Evolutionary conservation across 2,113 vertebrate species (phyloP).

Genomic region (Lanius collurio): DNA sequence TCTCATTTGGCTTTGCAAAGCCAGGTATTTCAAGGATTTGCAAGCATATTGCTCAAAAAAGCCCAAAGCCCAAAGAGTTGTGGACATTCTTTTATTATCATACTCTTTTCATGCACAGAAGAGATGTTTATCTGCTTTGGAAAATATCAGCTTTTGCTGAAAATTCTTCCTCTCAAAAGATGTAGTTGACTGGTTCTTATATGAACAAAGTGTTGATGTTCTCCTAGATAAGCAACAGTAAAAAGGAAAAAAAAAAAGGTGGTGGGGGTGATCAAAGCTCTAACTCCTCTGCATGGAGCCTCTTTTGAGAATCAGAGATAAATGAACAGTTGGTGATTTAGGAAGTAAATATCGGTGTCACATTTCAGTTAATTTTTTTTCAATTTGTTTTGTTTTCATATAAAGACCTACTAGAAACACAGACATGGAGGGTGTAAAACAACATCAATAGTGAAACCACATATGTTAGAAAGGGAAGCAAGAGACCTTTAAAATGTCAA

Average conservation of each 20-base stretch:
- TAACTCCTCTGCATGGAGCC: neutral
- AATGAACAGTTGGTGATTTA: neutral
- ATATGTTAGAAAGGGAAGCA: neutral
- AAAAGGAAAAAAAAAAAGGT: neutral
- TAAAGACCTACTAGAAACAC: neutral
- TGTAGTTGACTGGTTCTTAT: neutral
- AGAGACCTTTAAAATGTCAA: neutral
- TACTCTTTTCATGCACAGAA: neutral
- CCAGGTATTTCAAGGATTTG: neutral
- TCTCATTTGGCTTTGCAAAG: neutral
- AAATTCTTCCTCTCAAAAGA: neutral
- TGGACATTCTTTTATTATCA: neutral
- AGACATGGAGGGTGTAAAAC: neutral
- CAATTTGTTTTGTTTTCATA: neutral
- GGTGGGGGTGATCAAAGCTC: neutral
- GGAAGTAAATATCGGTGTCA: neutral
- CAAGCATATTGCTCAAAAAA: neutral
- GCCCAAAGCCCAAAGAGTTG: neutral
- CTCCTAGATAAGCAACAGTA: neutral
- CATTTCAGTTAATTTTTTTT: neutral
- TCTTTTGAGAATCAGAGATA: neutral
- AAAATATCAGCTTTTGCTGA: neutral
- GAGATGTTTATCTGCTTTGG: neutral
- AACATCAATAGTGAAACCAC: neutral
- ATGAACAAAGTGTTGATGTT: neutral